Evolutionary conservation across 37 sponge, comb jelly and placozoan species (phyloP).

Genomic region (Halisarca cf. caerulea): DNA sequence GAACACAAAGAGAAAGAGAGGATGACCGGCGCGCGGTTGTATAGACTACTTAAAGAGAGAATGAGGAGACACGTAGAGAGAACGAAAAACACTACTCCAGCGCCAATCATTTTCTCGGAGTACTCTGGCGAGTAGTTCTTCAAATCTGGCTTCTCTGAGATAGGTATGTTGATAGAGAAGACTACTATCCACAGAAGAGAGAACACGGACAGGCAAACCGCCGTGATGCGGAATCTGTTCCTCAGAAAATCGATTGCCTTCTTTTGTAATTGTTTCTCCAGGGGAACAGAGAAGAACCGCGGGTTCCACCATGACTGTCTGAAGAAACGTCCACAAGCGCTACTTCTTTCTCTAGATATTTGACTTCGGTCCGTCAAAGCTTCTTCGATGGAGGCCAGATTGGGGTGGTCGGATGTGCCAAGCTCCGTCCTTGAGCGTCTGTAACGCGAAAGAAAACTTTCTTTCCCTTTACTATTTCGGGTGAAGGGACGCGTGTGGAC

Average conservation of each 20-base stretch:
- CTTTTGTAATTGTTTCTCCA: constrained; percentile 58
- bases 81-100: constrained; percentile 44
- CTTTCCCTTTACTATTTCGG: too few relatives aligned
- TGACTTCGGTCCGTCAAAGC: constrained; percentile 4
- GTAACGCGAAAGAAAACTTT: too few relatives aligned
- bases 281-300: constrained; percentile 49
- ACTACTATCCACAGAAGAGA: constrained; percentile 70
- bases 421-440: too few relatives aligned
- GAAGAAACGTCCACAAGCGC: not conserved
- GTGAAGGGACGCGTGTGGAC: too few relatives aligned
- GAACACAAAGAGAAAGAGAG: constrained; percentile 51
- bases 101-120: constrained; percentile 37
- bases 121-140: constrained; percentile 41
- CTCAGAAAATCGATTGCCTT: constrained; percentile 73
- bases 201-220: constrained; percentile 61
- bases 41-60: constrained; percentile 41
- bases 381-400: constrained; percentile 7
- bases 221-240: constrained; percentile 52
- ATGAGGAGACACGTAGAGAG: constrained; percentile 20
- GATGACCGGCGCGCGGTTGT: constrained; percentile 22
- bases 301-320: constrained; percentile 62
- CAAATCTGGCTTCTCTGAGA: constrained; percentile 19
- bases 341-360: not conserved
- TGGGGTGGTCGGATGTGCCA: not conserved
- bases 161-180: constrained; percentile 60